Evolutionary conservation across 2,888 invertebrate species (phyloP), one percentile per base, ranked within the genome.

Genomic region (Acleris cristana): DNA sequence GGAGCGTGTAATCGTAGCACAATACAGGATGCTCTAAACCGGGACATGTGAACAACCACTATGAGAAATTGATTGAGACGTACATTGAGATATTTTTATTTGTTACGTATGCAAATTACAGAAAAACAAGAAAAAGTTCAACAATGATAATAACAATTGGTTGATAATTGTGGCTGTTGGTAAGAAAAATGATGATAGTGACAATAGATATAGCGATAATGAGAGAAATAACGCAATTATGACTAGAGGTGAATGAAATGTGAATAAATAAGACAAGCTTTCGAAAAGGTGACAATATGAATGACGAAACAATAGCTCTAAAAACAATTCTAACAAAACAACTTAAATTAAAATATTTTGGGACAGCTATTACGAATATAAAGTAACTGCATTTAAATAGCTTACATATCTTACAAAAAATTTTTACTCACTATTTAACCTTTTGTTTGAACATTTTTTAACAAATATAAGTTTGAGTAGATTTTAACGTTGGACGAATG

Each of bases 11-110:
- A 73, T 69, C 69, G 64, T 30, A 34, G 45, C 57, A 69, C 79
- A 76, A 77, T 79, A 75, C 77, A 82, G 79, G 80, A 81, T 81
- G 81, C 75, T 70, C 60, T 69, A 72, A 80, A 81, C 73, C 75
- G 73, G 79, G 74, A 73, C 83, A 80, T 79, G 79, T 76, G 83
- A 80, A 71, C 64, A 66, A 55, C 62, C 61, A 62, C 56, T 49
- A 66, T 65, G 49, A 58, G 67, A 62, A 58, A 60, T 68, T 64
- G 60, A 65, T 63, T 34, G 49, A 59, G 26, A 40, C 44, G 5
- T 12, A 30, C 54, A 40, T 44, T 51, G 44, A n/a, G 23, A 62
- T 30, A 57, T 21, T 48, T 66, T 57, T 52, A 66, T 63, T 63
- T 40, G 49, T 48, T 18, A 18, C 12, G 3, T 61, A 61, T 66